A percentile compares a stretch with the other conserved stretches of the same genome.
phyloP scores from a whole-genome alignment of 1,140 invertebrate species.

The Colletes gigas region DNA sequence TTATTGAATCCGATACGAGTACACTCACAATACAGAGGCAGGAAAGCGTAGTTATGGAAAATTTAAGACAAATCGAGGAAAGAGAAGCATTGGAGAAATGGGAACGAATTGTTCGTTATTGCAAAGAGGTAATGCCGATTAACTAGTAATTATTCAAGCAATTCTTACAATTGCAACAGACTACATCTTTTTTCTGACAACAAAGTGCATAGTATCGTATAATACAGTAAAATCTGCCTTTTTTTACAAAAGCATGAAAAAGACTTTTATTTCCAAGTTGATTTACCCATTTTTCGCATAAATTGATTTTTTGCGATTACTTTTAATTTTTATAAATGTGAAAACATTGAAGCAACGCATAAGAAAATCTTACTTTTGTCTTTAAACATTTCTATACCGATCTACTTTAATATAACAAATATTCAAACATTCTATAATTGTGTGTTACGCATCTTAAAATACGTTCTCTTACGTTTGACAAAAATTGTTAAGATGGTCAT shows the following conservation, averaged over 20 bases:
- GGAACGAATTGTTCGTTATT: conserved; percentile 92
- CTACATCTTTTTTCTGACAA: neutral
- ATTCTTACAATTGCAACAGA: neutral
- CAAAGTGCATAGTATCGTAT: neutral
- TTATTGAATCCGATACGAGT: conserved; percentile 75
- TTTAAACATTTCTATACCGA: neutral
- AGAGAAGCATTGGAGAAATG: conserved; percentile 91
- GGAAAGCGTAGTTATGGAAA: conserved; percentile 92
- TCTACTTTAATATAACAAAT: neutral
- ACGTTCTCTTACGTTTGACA: too few species aligned
- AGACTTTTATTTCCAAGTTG: neutral
- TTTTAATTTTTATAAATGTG: neutral
- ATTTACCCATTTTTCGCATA: neutral
- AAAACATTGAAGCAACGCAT: too few species aligned
- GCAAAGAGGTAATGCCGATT: conserved; percentile 84
- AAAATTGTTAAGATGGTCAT: too few species aligned
- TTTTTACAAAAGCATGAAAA: neutral
- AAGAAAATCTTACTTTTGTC: neutral
- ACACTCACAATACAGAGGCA: conserved; percentile 80
- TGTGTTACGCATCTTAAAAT: too few species aligned
- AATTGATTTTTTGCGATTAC: neutral
- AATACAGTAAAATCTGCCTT: neutral
- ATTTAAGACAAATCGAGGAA: conserved; percentile 90
- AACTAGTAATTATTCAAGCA: neutral
- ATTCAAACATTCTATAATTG: too few species aligned